Percentiles rank a stretch among this genome's conserved stretches.
phyloP scores from a whole-genome alignment of 2,888 invertebrate genomes.

The Hypselothyrea guttata region DNA sequence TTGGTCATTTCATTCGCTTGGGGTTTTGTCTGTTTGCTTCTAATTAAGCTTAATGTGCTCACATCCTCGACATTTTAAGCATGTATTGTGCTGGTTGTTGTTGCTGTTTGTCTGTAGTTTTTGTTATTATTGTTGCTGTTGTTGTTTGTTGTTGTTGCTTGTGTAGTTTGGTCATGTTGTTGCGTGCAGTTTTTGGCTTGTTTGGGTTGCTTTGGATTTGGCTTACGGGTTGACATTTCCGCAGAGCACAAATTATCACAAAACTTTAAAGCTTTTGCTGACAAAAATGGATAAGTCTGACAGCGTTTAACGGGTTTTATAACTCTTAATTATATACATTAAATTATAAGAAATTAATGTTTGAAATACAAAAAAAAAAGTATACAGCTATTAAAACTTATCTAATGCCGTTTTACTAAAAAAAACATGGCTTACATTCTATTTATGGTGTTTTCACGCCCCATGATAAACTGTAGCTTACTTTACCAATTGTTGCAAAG shows the following conservation, averaged over 20 bases:
- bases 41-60: conserved; percentile 63
- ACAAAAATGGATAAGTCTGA: background rate
- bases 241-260: conserved; percentile 13
- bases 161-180: conserved; percentile 34
- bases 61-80: conserved; percentile 50
- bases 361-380: too few relatives aligned
- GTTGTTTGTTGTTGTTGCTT: conserved; percentile 17
- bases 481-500: conserved; percentile 11
- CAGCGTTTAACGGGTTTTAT: conserved; percentile 5
- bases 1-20: conserved; percentile 50
- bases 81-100: conserved; percentile 24
- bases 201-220: conserved; percentile 30
- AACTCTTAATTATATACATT: background rate
- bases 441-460: conserved; percentile 2
- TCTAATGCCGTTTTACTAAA: background rate
- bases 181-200: conserved; percentile 51
- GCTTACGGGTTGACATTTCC: conserved; percentile 18
- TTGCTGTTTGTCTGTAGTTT: background rate
- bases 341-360: background rate
- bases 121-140: conserved; percentile 12
- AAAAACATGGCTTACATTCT: background rate
- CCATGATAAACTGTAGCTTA: conserved; percentile 17
- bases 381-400: too few relatives aligned
- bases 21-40: conserved; percentile 57
- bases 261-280: conserved; percentile 24